Evolutionary conservation across 1,140 invertebrate genomes (phyloP).

Genomic region (Centruroides sculpturatus): DNA sequence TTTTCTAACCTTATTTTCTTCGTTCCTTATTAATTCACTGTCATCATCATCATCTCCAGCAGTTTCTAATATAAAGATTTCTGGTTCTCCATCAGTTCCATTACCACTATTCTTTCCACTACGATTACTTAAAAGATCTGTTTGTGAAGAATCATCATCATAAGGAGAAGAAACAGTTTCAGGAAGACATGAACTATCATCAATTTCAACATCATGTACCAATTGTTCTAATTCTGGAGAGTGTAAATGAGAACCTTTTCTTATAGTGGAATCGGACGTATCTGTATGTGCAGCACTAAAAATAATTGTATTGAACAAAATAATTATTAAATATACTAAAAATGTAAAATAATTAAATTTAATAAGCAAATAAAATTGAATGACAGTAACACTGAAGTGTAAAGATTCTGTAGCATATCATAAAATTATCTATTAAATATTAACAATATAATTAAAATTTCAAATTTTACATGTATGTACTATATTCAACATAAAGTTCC

Average conservation of each 20-base stretch:
- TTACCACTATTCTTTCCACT: slow-evolving; percentile 21
- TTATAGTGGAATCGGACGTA: neutral
- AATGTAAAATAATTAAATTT: neutral
- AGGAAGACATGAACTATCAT: neutral
- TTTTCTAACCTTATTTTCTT: too few species aligned
- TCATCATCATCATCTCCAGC: too few species aligned
- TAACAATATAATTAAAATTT: too few species aligned
- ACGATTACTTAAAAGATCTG: neutral
- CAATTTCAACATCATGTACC: neutral
- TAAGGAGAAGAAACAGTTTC: slow-evolving; percentile 40
- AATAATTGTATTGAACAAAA: neutral
- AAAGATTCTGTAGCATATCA: too few species aligned
- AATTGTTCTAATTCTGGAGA: slow-evolving; percentile 9
- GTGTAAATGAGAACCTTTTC: slow-evolving; percentile 12
- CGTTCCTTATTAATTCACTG: too few species aligned
- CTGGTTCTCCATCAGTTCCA: slow-evolving; percentile 26
- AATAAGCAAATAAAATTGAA: neutral
- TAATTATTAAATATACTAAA: neutral
- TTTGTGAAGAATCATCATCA: slow-evolving; percentile 44
- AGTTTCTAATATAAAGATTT: neutral
- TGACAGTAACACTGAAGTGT: too few species aligned
- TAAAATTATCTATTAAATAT: too few species aligned
- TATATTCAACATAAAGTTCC: too few species aligned
- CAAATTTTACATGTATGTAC: too few species aligned
- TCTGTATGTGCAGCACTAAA: neutral